Conservation (phyloP, 2,888 invertebrate genomes). For the Caenorhabditis sp. region DNA sequence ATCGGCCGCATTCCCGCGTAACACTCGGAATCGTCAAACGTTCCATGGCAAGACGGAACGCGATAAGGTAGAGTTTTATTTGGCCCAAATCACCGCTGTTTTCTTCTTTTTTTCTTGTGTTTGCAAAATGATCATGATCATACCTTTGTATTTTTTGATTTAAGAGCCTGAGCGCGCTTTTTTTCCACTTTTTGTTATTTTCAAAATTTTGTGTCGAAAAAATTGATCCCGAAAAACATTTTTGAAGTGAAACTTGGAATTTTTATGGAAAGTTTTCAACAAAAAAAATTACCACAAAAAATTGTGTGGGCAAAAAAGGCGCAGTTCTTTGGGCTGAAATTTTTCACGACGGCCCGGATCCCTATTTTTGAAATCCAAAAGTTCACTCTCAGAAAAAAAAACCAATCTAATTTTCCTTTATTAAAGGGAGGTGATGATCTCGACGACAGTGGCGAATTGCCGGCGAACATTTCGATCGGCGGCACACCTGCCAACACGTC, state of each 20-base stretch:
- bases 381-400: too few species aligned
- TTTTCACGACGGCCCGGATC: too few species aligned
- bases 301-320: too few species aligned
- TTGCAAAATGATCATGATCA: too few species aligned
- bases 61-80: slow-evolving; percentile 53
- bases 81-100: not conserved
- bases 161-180: not conserved
- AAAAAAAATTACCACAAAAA: too few species aligned
- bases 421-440: slow-evolving; percentile 52
- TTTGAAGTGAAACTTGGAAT: not conserved
- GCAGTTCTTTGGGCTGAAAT: too few species aligned
- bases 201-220: not conserved
- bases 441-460: slow-evolving; percentile 44
- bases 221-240: not conserved
- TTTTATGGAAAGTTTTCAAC: too few species aligned
- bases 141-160: too few species aligned
- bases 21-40: slow-evolving; percentile 68
- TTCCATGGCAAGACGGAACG: slow-evolving; percentile 71
- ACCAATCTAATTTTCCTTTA: not conserved
- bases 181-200: not conserved
- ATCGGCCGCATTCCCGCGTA: slow-evolving; percentile 61
- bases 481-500: slow-evolving; percentile 8
- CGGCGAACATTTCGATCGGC: slow-evolving; percentile 42
- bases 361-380: too few species aligned
- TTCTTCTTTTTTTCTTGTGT: not conserved